Evolutionary conservation across 2,113 vertebrate genomes (phyloP), one percentile per base, ranked within the genome.

Genomic region (Lophura nycthemera): DNA sequence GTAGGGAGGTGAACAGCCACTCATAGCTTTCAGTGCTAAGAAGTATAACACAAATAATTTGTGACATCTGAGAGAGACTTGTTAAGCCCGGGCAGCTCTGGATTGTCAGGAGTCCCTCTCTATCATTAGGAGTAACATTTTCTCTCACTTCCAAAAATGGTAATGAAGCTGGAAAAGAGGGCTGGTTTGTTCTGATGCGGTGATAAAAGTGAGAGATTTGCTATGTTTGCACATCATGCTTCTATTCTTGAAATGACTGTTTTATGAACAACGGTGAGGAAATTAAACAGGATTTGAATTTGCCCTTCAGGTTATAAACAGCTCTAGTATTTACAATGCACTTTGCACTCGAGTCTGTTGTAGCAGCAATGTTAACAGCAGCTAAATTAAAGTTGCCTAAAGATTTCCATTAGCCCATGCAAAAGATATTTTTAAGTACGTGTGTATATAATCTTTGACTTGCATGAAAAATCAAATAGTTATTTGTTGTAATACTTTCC

Each of bases 271-370:
- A 29, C 1, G 1, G 67, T 71, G 29, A 91, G 92, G 84, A 95
- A 96, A 81, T 88, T 83, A 87, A 87, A 65, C 16, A 76, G 71
- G 83, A 67, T 83, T 96, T 92, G 84, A 72, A 88, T 91, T 90
- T 95, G 52, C 65, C 83, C 79, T 95, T 92, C 83, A 88, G 66
- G 52, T 95, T 97, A 88, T 88, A 92, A 96, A 95, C 88, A 94
- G 32, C 61, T 81, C 72, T n/a, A 54, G 72, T 74, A 92, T 86
- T 92, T 88, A 86, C 79, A 95, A 29, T 1, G 4, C 65, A 65
- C 60, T 89, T 92, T 86, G 69, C 82, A 75, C 88, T 96, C 71
- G 67, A 67, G 40, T 88, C 50, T 56, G 0, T 52, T 92, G 78
- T 77, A 94, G 80, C 63, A 91, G 50, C 57, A 79, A 56, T 50